phyloP scores from a whole-genome alignment of 1,140 invertebrate genomes.

The Arctopsyche grandis region DNA sequence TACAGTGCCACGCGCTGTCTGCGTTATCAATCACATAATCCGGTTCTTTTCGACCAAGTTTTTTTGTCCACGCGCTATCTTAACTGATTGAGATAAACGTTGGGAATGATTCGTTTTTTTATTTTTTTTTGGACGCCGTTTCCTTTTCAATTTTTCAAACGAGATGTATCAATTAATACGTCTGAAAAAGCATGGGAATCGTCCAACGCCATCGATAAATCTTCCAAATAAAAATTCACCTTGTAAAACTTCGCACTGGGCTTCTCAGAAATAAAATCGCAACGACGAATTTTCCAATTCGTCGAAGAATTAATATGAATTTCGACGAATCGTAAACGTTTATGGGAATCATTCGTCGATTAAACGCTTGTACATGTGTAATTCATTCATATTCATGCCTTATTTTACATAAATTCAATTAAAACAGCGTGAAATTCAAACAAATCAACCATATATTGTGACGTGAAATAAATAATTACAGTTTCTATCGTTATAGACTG shows the following conservation, averaged over 20 bases:
- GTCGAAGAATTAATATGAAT: too few species aligned
- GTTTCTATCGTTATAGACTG: not conserved
- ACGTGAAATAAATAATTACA: too few species aligned
- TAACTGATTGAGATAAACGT: slow-evolving; percentile 31
- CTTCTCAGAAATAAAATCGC: too few species aligned
- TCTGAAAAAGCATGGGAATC: slow-evolving; percentile 25
- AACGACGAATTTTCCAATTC: too few species aligned
- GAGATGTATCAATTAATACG: slow-evolving; percentile 29
- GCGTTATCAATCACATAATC: slow-evolving; percentile 9
- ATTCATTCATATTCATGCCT: slow-evolving; percentile 13
- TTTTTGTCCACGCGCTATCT: not conserved
- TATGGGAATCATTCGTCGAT: not conserved
- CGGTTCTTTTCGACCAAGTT: not conserved
- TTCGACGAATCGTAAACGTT: not conserved
- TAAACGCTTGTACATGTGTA: not conserved
- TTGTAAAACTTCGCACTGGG: too few species aligned
- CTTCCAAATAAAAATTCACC: not conserved
- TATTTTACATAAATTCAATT: slow-evolving; percentile 8
- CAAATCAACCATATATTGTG: too few species aligned
- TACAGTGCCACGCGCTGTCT: slow-evolving; percentile 22
- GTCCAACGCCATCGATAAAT: not conserved
- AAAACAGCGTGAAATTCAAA: slow-evolving; percentile 11
- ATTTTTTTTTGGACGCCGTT: slow-evolving; percentile 16
- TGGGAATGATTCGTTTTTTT: slow-evolving; percentile 15
- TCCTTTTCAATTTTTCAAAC: slow-evolving; percentile 27